Base-by-base conservation (phyloP, 2,797 vertebrate species). In the Silurus aristotelis region DNA sequence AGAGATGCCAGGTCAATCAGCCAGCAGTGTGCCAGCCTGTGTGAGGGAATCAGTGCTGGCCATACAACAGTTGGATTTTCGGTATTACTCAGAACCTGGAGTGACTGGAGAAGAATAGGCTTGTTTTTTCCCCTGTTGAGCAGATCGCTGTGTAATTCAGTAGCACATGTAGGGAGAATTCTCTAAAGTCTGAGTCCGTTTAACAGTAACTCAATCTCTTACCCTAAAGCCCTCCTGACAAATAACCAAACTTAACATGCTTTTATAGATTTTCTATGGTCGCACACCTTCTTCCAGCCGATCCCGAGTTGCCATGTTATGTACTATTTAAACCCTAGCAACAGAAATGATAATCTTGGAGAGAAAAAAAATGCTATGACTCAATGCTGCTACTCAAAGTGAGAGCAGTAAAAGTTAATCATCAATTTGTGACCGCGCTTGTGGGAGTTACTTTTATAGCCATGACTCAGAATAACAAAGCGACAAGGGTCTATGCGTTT, bases 1-100 rank as follows among this genome's bases (percentile, higher is more conserved):
- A 70, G 13, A 5, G 87, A 89, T 84, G 88, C 71, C 84, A 89
- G 90, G 83, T 66, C 87, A 89, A 86, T 90, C 90, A 60, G 79
- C 68, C 15, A 89, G 85, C 86, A 87, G 87, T 88, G 78, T 89
- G 90, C 71, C 70, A 89, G 67, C 91, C 77, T 92, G 90, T 92
- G 83, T 0, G 14, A 87, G 1, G n/a, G 22, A 46, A 46, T 0
- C 27, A 43, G 55, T 52, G 78, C 12, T 79, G 38, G 13, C 13
- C 38, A 25, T n/a, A 63, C 10, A 46, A 8, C 58, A n/a, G 12
- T 3, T 48, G 20, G 12, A 25, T 64, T 38, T 48, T 17, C 22
- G 20, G 7, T 64, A 66, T 66, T 60, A 22, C 27, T 58, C 2
- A 60, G 38, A 78, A 78, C 61, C 60, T 38, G 38, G 4, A 38